These are phyloP conservation scores for Sebastes miniatus DNA, from an alignment of 2,797 vertebrate species.

Conservation along the genomic window DNA sequence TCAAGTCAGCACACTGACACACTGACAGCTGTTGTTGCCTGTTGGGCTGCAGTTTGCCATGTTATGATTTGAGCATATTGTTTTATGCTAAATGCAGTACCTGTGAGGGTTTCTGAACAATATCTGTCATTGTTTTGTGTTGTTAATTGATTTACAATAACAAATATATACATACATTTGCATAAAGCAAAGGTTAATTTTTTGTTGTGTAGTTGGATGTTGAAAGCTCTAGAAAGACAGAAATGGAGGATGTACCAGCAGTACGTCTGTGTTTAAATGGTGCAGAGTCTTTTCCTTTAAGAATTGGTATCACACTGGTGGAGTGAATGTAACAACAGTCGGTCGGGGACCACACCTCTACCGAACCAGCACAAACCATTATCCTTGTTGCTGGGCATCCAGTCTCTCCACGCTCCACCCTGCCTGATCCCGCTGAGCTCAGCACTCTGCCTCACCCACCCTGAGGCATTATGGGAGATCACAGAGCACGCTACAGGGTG, in stretches of 20 bases:
- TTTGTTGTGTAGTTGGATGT: background rate
- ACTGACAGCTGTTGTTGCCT: too few relatives aligned
- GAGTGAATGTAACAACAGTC: background rate
- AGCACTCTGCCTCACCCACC: constrained; percentile 38
- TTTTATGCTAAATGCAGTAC: too few relatives aligned
- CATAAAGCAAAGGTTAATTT: too few relatives aligned
- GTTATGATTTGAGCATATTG: too few relatives aligned
- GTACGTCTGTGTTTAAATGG: background rate
- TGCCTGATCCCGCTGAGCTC: constrained; percentile 40
- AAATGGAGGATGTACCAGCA: background rate
- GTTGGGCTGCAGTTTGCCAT: too few relatives aligned
- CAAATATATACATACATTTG: too few relatives aligned
- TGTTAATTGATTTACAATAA: too few relatives aligned
- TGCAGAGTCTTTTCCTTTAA: background rate
- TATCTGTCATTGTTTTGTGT: too few relatives aligned
- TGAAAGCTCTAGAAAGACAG: background rate
- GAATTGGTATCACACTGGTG: background rate
- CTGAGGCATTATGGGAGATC: constrained; percentile 47
- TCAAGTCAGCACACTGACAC: too few relatives aligned
- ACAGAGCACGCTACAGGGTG: background rate
- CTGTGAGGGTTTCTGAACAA: too few relatives aligned
- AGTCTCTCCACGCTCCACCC: background rate
- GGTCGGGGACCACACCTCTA: background rate
- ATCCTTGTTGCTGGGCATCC: background rate
- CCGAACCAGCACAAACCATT: background rate